Conservation (phyloP, 2,888 invertebrate genomes). For the Scelioninae gen. 1 region DNA sequence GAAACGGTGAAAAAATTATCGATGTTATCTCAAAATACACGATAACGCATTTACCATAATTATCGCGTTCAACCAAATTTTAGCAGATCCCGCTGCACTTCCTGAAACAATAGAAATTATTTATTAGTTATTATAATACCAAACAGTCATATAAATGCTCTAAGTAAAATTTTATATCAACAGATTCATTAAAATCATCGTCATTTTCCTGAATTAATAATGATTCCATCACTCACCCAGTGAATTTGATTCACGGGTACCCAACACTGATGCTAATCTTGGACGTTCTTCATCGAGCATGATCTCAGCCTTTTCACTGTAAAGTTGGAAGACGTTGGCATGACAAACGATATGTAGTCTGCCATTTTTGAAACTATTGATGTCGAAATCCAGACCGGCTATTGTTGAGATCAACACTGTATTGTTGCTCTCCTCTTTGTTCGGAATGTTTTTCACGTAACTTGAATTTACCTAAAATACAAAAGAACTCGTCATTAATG, state of each 20-base stretch:
- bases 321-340: constrained; percentile 89
- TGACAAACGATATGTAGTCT: constrained; percentile 88
- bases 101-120: constrained; percentile 73
- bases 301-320: constrained; percentile 87
- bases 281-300: constrained; percentile 90
- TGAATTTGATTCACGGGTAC: constrained; percentile 87
- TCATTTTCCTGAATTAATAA: background rate
- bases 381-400: constrained; percentile 88
- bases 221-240: constrained; percentile 71
- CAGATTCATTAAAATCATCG: background rate
- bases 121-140: background rate
- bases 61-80: constrained; percentile 77
- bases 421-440: constrained; percentile 73
- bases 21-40: constrained; percentile 82
- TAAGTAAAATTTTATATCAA: background rate
- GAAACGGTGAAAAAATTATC: constrained; percentile 75
- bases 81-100: constrained; percentile 74
- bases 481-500: no score
- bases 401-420: constrained; percentile 74
- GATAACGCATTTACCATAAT: constrained; percentile 75
- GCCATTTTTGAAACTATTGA: constrained; percentile 88
- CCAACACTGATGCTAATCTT: constrained; percentile 90
- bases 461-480: constrained; percentile 83
- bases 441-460: constrained; percentile 73
- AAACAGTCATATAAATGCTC: background rate